phyloP scores from a whole-genome alignment of 2,888 invertebrate species.

The Timandra comae region DNA sequence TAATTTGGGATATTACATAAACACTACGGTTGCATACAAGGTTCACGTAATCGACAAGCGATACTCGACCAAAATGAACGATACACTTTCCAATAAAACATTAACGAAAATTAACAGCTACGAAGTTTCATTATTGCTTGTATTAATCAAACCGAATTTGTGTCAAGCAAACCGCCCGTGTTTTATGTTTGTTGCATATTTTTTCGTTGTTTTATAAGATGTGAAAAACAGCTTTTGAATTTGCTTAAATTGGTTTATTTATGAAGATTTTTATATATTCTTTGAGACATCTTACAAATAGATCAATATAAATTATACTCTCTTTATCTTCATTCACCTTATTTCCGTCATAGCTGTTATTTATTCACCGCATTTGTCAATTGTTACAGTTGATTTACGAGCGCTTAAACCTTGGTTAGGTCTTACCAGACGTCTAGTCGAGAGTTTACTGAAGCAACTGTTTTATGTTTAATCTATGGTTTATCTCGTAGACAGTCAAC shows the following conservation, averaged over 20 bases:
- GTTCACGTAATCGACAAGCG: constrained; percentile 12
- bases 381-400: too few species aligned
- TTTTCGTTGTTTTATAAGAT: neutral
- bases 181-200: too few species aligned
- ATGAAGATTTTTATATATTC: neutral
- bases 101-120: constrained; percentile 17
- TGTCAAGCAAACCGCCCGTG: constrained; percentile 7
- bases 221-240: neutral
- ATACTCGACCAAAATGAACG: constrained; percentile 10
- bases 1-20: constrained; percentile 26
- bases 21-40: constrained; percentile 7
- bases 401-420: too few species aligned
- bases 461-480: too few species aligned
- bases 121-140: constrained; percentile 17
- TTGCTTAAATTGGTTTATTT: neutral
- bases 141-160: constrained; percentile 18
- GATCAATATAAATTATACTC: too few species aligned
- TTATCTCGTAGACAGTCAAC: too few species aligned
- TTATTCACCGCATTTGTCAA: too few species aligned
- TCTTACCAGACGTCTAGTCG: too few species aligned
- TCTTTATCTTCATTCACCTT: too few species aligned
- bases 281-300: too few species aligned
- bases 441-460: too few species aligned
- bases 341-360: too few species aligned
- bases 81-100: constrained; percentile 6